Base-by-base conservation (phyloP, 2,888 invertebrate species). In the Diaperis boleti region DNA sequence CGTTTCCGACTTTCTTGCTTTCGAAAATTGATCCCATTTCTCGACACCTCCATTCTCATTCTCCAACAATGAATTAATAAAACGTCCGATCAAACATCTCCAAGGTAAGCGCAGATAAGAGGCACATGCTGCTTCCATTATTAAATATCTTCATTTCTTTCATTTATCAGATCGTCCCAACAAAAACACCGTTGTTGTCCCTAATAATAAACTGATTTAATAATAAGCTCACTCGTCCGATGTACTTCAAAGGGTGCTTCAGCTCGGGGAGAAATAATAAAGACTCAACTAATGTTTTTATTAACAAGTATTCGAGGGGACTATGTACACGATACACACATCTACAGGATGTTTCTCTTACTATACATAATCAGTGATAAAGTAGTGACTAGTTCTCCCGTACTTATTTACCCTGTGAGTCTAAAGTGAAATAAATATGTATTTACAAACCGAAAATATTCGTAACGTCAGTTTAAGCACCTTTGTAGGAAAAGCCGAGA, bases 401-500 rank as follows among this genome's bases (percentile, higher is more conserved):
- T 26, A 1, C 26, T 6, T 26, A 26, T n/a, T n/a, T n/a, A n/a
- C 26, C 26, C 26, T 26, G 26, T 26, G 26, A 26, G 8, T n/a
- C 26, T 26, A 26, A 26, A n/a, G n/a, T n/a, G n/a, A n/a, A n/a
- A n/a, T n/a, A n/a, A n/a, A n/a, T n/a, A n/a, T n/a, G n/a, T n/a
- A n/a, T n/a, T n/a, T n/a, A n/a, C n/a, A 26, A n/a, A n/a, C n/a
- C n/a, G n/a, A n/a, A n/a, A n/a, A n/a, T n/a, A n/a, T n/a, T n/a
- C n/a, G 26, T 26, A 5, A n/a, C n/a, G n/a, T n/a, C 1, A 33
- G 11, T n/a, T 64, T 74, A 73, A 52, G 71, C 71, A 20, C 68
- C 72, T 45, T 72, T 73, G 45, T 69, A 73, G 1, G 70, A 67
- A 63, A 72, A 74, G 10, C 64, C 59, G 8, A 69, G 22, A 4